Evolutionary conservation across 2,888 invertebrate genomes (phyloP).

Genomic region (Cheilosia scutellata): DNA sequence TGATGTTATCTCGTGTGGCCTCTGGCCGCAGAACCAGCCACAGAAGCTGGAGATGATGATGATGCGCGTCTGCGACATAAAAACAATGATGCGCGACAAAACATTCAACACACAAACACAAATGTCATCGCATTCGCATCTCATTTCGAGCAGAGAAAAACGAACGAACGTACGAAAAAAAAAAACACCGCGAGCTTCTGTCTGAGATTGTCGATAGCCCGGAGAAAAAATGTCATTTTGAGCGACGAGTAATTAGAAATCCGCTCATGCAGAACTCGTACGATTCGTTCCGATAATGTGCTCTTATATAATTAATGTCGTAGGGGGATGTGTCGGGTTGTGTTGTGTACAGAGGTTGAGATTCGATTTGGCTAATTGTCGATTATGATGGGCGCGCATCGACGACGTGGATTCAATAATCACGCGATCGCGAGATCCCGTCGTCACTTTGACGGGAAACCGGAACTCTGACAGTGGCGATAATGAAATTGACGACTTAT

Average conservation of each 20-base stretch:
- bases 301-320: constrained; percentile 73
- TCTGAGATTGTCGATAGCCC: constrained; percentile 70
- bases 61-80: constrained; percentile 72
- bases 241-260: constrained; percentile 77
- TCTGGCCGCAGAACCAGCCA: constrained; percentile 55
- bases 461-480: constrained; percentile 54
- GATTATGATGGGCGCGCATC: constrained; percentile 41
- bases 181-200: constrained; percentile 45
- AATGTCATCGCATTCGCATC: constrained; percentile 35
- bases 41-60: constrained; percentile 70
- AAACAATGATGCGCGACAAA: constrained; percentile 76
- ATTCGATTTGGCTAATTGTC: constrained; percentile 74
- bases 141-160: background rate
- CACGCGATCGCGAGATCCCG: constrained; percentile 45
- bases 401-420: constrained; percentile 53
- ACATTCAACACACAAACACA: constrained; percentile 69
- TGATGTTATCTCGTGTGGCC: constrained; percentile 75
- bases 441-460: constrained; percentile 49
- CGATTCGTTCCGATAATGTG: constrained; percentile 76
- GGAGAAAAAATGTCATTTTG: constrained; percentile 65
- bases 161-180: background rate
- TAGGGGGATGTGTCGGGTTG: background rate
- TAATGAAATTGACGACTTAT: constrained; percentile 71
- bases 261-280: constrained; percentile 77
- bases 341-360: constrained; percentile 15